Conservation (phyloP, 2,797 vertebrate genomes). For the Dromococcyx pavoninus region DNA sequence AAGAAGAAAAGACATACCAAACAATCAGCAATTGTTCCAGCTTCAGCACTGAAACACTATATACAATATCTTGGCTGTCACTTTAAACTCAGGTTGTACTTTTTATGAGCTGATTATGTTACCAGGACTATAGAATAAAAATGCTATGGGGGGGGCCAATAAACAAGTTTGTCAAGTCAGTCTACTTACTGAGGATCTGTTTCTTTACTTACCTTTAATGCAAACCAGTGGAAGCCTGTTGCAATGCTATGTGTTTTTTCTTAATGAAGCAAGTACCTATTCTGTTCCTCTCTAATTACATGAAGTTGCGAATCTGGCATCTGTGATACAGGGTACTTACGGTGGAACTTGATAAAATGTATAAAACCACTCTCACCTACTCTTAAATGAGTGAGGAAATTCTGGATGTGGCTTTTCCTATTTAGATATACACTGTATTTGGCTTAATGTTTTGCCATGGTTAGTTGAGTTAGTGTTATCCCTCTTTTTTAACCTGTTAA, state of each 20-base stretch:
- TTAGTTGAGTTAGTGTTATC: conserved; percentile 56
- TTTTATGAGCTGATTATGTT: conserved; percentile 58
- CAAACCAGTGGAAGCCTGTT: conserved; percentile 9
- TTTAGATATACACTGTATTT: background rate
- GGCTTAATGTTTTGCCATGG: conserved; percentile 17
- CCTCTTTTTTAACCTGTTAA: conserved; percentile 50
- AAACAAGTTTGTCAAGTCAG: conserved; percentile 37
- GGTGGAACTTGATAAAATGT: conserved; percentile 5
- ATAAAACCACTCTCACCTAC: background rate
- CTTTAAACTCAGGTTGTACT: conserved; percentile 61
- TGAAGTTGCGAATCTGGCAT: background rate
- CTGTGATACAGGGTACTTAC: background rate
- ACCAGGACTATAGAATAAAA: conserved; percentile 48
- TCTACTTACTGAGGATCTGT: conserved; percentile 40
- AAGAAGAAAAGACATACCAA: conserved; percentile 99
- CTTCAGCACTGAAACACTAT: conserved; percentile 88
- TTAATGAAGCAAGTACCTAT: conserved; percentile 31
- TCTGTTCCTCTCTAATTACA: conserved; percentile 34
- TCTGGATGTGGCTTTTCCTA: background rate
- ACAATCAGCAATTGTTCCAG: conserved; percentile 98
- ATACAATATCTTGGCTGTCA: conserved; percentile 79
- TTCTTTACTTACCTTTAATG: conserved; percentile 59
- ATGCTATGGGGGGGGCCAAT: conserved; percentile 41
- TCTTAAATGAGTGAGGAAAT: background rate
- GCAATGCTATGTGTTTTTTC: conserved; percentile 25